These are phyloP conservation scores for Microhierax caerulescens DNA, from an alignment of 2,797 vertebrate genomes.

Conservation along the genomic window DNA sequence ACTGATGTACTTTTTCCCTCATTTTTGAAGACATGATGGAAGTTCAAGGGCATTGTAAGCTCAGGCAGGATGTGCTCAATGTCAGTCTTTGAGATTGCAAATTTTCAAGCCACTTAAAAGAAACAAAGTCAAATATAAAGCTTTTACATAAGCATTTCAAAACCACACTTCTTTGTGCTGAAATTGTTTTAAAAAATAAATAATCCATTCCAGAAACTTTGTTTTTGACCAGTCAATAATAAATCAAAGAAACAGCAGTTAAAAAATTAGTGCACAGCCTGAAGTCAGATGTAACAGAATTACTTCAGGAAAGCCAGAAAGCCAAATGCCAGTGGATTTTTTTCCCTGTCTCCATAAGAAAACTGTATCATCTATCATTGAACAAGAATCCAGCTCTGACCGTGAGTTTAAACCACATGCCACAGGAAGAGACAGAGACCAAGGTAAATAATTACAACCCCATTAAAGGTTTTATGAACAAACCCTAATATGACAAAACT, in stretches of 20 bases:
- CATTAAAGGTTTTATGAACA: background rate
- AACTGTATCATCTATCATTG: background rate
- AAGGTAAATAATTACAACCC: slow-evolving; percentile 10
- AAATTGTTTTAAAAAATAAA: background rate
- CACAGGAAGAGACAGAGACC: background rate
- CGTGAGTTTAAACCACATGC: background rate
- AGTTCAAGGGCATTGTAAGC: background rate
- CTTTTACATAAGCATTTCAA: background rate
- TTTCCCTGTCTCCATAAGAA: background rate
- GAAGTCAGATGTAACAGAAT: background rate
- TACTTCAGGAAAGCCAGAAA: background rate
- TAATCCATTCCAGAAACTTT: background rate
- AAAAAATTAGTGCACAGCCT: background rate
- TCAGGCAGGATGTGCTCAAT: background rate
- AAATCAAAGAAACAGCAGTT: background rate
- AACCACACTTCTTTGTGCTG: background rate
- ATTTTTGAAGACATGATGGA: background rate
- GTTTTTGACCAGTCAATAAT: background rate
- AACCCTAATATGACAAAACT: background rate
- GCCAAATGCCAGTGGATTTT: background rate
- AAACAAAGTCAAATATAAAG: background rate
- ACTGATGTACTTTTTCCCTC: background rate
- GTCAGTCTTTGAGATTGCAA: background rate
- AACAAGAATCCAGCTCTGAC: background rate
- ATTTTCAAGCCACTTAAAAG: background rate